A percentile compares a stretch with the other conserved stretches of the same genome.
Conservation (phyloP, 2,113 vertebrate genomes). For the Otocyon megalotis region DNA sequence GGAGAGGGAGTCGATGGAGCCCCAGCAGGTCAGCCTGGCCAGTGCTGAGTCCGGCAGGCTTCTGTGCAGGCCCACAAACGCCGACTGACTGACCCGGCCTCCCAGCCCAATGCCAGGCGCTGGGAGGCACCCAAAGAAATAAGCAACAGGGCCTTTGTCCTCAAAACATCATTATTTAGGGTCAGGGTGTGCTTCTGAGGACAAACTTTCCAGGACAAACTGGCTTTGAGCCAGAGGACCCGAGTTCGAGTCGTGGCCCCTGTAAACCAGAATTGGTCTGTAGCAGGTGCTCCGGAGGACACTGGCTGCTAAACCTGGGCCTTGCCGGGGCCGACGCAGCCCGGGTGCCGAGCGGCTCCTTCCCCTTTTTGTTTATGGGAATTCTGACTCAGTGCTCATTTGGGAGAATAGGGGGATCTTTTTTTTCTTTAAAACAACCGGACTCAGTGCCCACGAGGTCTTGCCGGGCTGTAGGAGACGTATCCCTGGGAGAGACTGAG, state of each 20-base stretch:
- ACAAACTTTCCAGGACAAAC: no score
- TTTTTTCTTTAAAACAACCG: not conserved
- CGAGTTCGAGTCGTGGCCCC: not conserved
- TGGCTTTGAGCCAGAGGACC: not conserved
- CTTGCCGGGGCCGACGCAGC: not conserved
- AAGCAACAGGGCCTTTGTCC: not conserved
- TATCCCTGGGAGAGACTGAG: not conserved
- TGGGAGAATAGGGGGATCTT: not conserved
- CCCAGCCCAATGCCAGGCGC: not conserved
- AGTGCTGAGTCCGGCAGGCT: not conserved
- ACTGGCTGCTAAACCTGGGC: rapidly evolving
- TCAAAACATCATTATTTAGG: not conserved
- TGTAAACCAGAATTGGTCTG: no score
- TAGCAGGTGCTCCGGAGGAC: no score
- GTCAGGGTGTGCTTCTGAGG: not conserved
- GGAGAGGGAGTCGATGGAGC: no score
- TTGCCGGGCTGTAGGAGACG: not conserved
- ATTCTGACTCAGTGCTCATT: constrained; percentile 42
- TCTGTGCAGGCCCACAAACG: not conserved
- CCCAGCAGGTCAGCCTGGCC: not conserved
- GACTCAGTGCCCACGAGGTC: constrained; percentile 56
- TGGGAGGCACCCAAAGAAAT: not conserved
- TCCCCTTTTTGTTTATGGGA: not conserved
- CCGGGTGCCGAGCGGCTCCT: not conserved
- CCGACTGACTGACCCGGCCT: not conserved